A percentile compares a stretch with the other conserved stretches of the same genome.
These are phyloP conservation scores for Copidosoma aretas DNA, from an alignment of 2,888 invertebrate species.

Conservation along the genomic window DNA sequence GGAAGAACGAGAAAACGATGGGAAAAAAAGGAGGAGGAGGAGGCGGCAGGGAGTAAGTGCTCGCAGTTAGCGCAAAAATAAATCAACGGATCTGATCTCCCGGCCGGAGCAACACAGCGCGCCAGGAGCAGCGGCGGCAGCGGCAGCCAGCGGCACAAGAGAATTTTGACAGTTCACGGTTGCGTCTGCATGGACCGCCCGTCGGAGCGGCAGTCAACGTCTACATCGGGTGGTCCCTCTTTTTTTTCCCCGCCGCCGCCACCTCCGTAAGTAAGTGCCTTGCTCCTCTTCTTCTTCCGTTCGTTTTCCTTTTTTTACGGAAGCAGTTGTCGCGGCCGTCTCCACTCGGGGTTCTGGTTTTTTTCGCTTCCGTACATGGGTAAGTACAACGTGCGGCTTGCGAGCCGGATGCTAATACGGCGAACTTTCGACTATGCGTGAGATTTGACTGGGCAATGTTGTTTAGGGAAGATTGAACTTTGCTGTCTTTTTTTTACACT, in stretches of 20 bases:
- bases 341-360: not conserved
- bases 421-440: not conserved
- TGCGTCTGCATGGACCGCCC: slow-evolving; percentile 49
- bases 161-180: slow-evolving; percentile 47
- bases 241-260: slow-evolving; percentile 3
- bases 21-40: too few relatives aligned
- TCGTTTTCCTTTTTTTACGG: not conserved
- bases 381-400: not conserved
- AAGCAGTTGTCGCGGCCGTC: not conserved
- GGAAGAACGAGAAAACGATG: too few relatives aligned
- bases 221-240: slow-evolving; percentile 23
- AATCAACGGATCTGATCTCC: not conserved
- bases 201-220: slow-evolving; percentile 27
- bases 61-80: not conserved
- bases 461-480: not conserved
- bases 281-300: too few relatives aligned
- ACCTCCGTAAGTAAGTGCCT: too few relatives aligned
- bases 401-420: not conserved
- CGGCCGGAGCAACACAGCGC: not conserved
- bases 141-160: not conserved
- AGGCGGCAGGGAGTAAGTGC: not conserved
- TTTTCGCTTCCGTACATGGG: not conserved
- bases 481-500: not conserved
- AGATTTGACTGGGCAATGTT: not conserved
- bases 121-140: not conserved